Conservation (phyloP, 1,140 invertebrate species). For the Drosophila leontia region DNA sequence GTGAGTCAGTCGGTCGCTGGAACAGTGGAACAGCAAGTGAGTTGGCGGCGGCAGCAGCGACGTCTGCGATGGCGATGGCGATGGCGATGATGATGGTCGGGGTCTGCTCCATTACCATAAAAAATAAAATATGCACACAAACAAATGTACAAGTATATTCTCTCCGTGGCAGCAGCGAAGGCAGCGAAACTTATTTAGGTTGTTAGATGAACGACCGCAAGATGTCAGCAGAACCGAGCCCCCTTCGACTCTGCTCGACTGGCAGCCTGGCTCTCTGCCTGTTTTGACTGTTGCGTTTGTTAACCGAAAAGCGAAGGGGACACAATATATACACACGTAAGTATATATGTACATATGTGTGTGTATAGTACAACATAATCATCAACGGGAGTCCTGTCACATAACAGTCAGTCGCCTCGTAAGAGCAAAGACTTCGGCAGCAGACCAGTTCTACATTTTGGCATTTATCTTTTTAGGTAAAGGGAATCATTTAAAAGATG, state of each 20-base stretch:
- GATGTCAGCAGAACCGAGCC: conserved; percentile 30
- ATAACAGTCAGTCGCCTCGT: conserved; percentile 36
- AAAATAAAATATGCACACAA: conserved; percentile 37
- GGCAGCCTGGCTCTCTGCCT: neutral
- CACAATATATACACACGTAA: too few relatives aligned
- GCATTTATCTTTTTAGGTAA: too few relatives aligned
- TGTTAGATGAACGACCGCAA: conserved; percentile 73
- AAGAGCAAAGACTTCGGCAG: conserved; percentile 4
- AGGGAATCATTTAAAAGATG: too few relatives aligned
- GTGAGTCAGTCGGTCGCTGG: conserved; percentile 55
- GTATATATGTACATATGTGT: conserved; percentile 10
- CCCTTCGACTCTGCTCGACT: neutral
- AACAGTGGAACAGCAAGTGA: conserved; percentile 43
- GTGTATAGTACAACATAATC: conserved; percentile 54
- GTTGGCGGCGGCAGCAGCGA: conserved; percentile 11
- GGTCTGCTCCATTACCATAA: conserved; percentile 61
- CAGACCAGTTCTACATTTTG: conserved; percentile 9
- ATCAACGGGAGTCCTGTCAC: conserved; percentile 39
- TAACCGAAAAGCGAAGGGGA: conserved; percentile 36
- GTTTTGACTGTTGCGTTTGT: conserved; percentile 46
- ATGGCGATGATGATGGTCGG: conserved; percentile 24
- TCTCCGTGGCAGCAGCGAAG: conserved; percentile 31
- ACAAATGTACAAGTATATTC: conserved; percentile 31
- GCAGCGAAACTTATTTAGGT: conserved; percentile 74
- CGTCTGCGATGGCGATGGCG: conserved; percentile 3